Conservation (phyloP, 2,888 invertebrate species). For the Tipula helvola region DNA sequence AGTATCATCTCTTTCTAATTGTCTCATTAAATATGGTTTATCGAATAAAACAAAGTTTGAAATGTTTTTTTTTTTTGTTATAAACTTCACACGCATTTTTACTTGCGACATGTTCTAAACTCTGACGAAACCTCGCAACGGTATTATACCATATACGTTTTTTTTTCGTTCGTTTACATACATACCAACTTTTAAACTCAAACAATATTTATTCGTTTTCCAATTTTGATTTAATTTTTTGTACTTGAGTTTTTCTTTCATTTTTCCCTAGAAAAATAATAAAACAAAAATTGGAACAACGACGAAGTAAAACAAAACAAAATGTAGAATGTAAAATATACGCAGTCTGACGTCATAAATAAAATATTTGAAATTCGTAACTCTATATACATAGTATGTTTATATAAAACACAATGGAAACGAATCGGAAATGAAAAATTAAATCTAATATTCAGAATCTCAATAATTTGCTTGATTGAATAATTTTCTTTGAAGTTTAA, state of each 20-base stretch:
- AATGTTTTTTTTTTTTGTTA: no score
- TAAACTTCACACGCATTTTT: no score
- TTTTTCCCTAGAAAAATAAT: not conserved
- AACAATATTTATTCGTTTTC: not conserved
- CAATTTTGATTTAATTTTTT: not conserved
- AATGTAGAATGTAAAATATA: not conserved
- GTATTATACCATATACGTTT: no score
- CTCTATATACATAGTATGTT: no score
- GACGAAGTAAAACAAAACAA: not conserved
- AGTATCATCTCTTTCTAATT: no score
- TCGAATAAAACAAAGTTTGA: no score
- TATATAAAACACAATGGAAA: not conserved
- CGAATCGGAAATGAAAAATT: not conserved
- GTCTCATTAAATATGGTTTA: no score
- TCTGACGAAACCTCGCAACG: no score
- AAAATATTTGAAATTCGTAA: not conserved
- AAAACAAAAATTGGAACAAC: not conserved
- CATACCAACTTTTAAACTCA: not conserved
- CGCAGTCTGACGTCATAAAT: not conserved
- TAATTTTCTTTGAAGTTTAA: not conserved
- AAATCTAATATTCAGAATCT: not conserved
- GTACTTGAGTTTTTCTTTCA: not conserved
- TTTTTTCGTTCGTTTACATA: no score
- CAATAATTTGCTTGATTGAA: not conserved
- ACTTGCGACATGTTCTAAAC: no score